Conservation (phyloP, 2,888 invertebrate species). For the Coelopa pilipes region DNA sequence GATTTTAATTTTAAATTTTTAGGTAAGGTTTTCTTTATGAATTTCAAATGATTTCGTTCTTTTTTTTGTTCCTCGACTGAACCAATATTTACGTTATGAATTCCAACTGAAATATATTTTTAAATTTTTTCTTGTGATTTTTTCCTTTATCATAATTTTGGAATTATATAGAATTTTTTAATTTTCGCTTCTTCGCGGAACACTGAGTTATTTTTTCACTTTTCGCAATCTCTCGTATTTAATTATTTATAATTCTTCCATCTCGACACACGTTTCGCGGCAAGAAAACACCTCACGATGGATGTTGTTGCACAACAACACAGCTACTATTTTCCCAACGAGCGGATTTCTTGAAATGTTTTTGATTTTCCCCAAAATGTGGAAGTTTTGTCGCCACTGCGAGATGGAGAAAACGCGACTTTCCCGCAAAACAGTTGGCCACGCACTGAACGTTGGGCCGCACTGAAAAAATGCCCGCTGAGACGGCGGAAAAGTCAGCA, state of each 20-base stretch:
- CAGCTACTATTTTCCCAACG: too few relatives aligned
- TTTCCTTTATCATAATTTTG: neutral
- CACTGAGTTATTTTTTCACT: neutral
- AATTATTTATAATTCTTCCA: neutral
- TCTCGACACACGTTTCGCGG: neutral
- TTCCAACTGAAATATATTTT: too few relatives aligned
- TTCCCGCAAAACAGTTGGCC: constrained; percentile 50
- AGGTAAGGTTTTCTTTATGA: neutral
- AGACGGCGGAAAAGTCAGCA: neutral
- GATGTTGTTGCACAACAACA: neutral
- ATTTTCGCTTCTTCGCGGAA: neutral
- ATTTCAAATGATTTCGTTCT: neutral
- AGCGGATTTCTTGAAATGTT: too few relatives aligned
- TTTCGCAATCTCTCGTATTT: neutral
- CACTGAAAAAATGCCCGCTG: constrained; percentile 4
- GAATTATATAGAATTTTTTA: neutral
- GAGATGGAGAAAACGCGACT: constrained; percentile 30
- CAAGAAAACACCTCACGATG: neutral
- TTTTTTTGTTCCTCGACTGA: neutral
- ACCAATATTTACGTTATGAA: neutral
- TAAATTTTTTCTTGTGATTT: neutral
- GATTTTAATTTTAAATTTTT: neutral
- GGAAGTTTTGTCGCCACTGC: too few relatives aligned
- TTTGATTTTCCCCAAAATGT: too few relatives aligned
- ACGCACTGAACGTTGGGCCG: constrained; percentile 52